phyloP scores from a whole-genome alignment of 2,797 vertebrate species.

The Muscicapa comitata region DNA sequence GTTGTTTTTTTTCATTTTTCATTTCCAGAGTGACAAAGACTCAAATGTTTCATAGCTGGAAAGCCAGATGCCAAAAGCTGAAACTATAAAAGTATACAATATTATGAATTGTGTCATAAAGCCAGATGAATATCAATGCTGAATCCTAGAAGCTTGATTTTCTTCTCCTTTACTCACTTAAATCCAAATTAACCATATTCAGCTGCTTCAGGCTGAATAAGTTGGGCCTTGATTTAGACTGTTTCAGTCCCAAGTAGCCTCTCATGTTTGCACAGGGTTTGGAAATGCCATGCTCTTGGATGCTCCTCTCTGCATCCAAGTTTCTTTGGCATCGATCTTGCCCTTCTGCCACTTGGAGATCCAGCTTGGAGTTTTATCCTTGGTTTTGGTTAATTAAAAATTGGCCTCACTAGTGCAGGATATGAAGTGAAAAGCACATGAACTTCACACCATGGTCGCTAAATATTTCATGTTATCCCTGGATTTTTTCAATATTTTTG shows the following conservation, averaged over 20 bases:
- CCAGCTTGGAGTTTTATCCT: not conserved
- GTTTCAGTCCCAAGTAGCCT: not conserved
- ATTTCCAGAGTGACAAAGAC: not conserved
- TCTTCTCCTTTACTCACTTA: not conserved
- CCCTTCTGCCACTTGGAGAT: not conserved
- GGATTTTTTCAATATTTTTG: not conserved
- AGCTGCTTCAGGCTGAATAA: not conserved
- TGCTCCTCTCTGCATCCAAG: not conserved
- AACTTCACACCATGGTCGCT: fast-evolving
- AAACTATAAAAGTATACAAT: not conserved
- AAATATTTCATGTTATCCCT: not conserved
- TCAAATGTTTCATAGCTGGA: not conserved
- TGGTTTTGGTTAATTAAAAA: not conserved
- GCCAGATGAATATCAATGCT: not conserved
- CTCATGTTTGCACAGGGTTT: not conserved
- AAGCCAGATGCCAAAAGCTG: not conserved
- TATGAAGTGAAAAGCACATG: not conserved
- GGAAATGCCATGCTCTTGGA: not conserved
- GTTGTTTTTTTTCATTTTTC: not conserved
- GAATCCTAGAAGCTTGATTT: not conserved
- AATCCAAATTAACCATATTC: not conserved
- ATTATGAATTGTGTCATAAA: not conserved
- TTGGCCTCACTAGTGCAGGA: not conserved
- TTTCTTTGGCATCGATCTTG: not conserved
- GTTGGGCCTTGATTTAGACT: not conserved